phyloP scores from a whole-genome alignment of 2,113 vertebrate species.

The Neolamprologus tretocephalus region DNA sequence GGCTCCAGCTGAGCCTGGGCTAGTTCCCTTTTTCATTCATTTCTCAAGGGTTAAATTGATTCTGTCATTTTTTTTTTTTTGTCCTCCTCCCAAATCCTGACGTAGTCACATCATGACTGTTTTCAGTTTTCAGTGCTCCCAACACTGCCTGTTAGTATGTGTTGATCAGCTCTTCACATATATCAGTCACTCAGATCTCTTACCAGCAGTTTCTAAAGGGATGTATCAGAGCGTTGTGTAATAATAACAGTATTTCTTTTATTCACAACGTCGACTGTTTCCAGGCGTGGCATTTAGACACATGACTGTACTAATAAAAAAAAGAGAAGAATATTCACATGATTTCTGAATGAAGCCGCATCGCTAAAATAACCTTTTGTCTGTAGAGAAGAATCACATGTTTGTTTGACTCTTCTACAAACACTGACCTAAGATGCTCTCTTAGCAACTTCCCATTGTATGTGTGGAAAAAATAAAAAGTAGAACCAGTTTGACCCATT shows the following conservation, averaged over 20 bases:
- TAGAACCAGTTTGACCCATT: rapidly evolving
- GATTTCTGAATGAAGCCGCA: background rate
- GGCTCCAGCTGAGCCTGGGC: background rate
- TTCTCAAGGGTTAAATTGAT: background rate
- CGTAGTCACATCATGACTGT: background rate
- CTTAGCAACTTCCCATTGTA: background rate
- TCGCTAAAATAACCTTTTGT: background rate
- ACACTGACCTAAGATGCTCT: background rate
- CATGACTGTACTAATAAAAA: background rate
- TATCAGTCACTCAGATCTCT: background rate
- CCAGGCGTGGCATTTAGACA: background rate
- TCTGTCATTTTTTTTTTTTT: background rate
- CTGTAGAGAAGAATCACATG: background rate
- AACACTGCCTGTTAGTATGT: background rate
- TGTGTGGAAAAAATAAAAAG: background rate
- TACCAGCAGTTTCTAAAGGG: background rate
- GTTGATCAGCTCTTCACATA: background rate
- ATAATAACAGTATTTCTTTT: rapidly evolving
- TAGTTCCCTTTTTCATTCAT: background rate
- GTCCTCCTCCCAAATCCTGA: background rate
- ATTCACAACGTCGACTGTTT: background rate
- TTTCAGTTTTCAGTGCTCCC: background rate
- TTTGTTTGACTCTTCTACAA: background rate
- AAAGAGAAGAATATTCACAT: background rate
- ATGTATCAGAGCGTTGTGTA: background rate